phyloP scores from a whole-genome alignment of 1,140 invertebrate genomes.

The Drosophila malerkotliana region DNA sequence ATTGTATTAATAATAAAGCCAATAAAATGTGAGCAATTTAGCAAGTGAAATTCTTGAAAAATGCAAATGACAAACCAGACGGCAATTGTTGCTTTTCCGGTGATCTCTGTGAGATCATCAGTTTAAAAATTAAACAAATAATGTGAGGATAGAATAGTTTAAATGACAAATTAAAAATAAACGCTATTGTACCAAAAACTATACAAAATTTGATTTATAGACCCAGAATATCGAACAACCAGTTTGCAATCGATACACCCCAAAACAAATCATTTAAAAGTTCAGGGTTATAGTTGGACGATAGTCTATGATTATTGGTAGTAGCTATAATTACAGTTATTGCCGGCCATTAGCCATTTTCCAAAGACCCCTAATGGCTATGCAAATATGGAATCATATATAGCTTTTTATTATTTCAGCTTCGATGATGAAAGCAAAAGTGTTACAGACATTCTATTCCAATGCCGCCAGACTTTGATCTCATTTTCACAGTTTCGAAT shows the following conservation, averaged over 20 bases:
- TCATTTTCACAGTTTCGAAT: conserved; percentile 61
- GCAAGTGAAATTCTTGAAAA: conserved; percentile 41
- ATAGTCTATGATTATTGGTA: conserved; percentile 8
- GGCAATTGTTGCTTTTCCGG: conserved; percentile 25
- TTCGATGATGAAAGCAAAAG: conserved; percentile 62
- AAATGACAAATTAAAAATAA: background rate
- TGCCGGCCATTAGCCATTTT: conserved; percentile 43
- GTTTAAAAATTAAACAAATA: conserved; percentile 26
- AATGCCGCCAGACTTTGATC: conserved; percentile 46
- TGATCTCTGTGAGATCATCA: conserved; percentile 75
- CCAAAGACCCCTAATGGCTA: conserved; percentile 46
- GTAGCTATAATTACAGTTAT: conserved; percentile 58
- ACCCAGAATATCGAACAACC: conserved; percentile 6
- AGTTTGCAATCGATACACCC: conserved; percentile 8
- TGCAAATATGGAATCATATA: conserved; percentile 41
- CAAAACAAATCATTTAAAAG: background rate
- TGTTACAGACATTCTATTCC: conserved; percentile 37
- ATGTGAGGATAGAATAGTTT: background rate
- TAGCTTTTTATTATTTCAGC: conserved; percentile 18
- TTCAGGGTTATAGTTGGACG: conserved; percentile 37
- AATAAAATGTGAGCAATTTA: conserved; percentile 62
- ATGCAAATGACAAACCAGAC: conserved; percentile 37
- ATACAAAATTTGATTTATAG: conserved; percentile 33
- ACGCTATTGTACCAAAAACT: conserved; percentile 10
- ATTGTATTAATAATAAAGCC: conserved; percentile 54